Percentiles rank a stretch among this genome's conserved stretches.
These are phyloP conservation scores for Rhipidura dahli DNA, from an alignment of 2,113 vertebrate species.

Conservation along the genomic window DNA sequence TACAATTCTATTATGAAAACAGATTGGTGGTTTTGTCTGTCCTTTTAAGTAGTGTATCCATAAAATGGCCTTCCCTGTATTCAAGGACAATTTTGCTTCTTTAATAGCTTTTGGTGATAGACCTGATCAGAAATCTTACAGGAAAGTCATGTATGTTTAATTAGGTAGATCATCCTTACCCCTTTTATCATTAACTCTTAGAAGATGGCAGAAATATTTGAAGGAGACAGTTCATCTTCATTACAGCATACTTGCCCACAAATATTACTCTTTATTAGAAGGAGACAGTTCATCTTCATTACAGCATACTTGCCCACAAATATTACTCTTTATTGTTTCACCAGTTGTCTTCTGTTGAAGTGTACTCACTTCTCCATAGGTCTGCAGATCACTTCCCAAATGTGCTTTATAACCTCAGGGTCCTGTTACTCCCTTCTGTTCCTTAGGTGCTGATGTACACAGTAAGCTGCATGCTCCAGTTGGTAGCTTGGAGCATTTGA, in stretches of 20 bases:
- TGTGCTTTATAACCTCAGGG: neutral
- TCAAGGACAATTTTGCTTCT: neutral
- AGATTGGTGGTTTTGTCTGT: neutral
- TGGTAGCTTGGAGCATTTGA: neutral
- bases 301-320: neutral
- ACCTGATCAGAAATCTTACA: neutral
- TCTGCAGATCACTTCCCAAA: neutral
- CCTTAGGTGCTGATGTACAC: neutral
- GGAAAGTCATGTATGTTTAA: neutral
- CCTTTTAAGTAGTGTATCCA: neutral
- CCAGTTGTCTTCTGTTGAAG: neutral
- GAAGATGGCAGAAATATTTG: neutral
- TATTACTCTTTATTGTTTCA: neutral
- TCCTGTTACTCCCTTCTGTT: neutral
- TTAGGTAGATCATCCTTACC: neutral
- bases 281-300: neutral
- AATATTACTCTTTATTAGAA: neutral
- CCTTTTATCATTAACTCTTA: neutral
- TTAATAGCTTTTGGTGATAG: neutral
- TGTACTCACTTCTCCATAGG: neutral
- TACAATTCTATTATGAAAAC: neutral
- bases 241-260: neutral
- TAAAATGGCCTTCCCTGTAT: neutral
- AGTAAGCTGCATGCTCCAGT: rapidly evolving
- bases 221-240: neutral